These are phyloP conservation scores for Tetramorium parvispinum DNA, from an alignment of 1,140 invertebrate genomes.

Conservation along the genomic window DNA sequence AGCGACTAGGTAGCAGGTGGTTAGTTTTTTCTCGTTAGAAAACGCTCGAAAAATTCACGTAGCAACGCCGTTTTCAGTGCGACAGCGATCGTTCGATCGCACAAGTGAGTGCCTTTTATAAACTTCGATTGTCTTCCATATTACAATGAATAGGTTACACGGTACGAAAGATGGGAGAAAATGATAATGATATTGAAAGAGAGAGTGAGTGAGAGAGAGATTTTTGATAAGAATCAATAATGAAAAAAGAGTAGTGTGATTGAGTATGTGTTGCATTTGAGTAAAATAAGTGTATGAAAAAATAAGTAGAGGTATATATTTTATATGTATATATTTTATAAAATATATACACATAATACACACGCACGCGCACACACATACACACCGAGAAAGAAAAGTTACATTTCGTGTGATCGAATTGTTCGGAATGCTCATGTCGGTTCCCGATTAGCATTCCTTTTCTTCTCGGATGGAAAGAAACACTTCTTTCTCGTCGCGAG, in stretches of 20 bases:
- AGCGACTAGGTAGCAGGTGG: background rate
- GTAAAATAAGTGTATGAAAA: constrained; percentile 19
- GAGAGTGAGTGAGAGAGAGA: background rate
- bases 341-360: constrained; percentile 16
- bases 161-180: constrained; percentile 24
- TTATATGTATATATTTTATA: constrained; percentile 39
- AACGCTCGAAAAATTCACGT: background rate
- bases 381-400: constrained; percentile 4
- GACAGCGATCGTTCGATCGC: background rate
- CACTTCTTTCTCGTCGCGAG: constrained; percentile 40
- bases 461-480: background rate
- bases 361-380: background rate
- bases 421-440: background rate
- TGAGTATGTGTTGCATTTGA: background rate
- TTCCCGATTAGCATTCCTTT: background rate
- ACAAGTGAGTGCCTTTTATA: constrained; percentile 57
- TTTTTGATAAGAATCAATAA: constrained; percentile 48
- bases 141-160: constrained; percentile 49
- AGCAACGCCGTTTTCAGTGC: constrained; percentile 11
- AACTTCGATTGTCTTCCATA: constrained; percentile 80
- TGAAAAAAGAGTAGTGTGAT: constrained; percentile 64
- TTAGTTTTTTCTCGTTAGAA: background rate
- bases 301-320: constrained; percentile 44
- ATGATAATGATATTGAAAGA: constrained; percentile 51
- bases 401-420: constrained; percentile 19